Conservation (phyloP, 2,113 vertebrate species). For the Spea bombifrons region DNA sequence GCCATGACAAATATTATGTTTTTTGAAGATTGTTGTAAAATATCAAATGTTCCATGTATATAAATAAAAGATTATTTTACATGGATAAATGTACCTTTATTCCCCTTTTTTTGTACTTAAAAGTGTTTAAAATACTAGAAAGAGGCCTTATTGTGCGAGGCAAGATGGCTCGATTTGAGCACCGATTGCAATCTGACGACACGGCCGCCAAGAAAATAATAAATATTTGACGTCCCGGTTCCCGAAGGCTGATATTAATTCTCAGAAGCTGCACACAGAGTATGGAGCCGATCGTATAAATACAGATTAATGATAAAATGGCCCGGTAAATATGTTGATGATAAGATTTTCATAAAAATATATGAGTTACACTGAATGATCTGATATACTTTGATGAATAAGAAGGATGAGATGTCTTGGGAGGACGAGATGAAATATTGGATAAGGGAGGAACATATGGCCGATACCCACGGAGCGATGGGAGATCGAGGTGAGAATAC, state of each 20-base stretch:
- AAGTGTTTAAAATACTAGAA: no score
- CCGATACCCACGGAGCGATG: not conserved
- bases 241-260: slow-evolving; percentile 41
- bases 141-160: not conserved
- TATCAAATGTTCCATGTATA: no score
- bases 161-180: not conserved
- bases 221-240: not conserved
- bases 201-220: not conserved
- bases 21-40: no score
- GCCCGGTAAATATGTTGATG: slow-evolving; percentile 39
- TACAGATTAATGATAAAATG: slow-evolving; percentile 46
- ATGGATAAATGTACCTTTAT: no score
- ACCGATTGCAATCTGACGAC: not conserved
- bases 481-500: not conserved
- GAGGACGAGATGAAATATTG: not conserved
- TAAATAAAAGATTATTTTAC: no score
- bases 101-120: no score
- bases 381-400: slow-evolving; percentile 9
- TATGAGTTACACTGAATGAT: slow-evolving; percentile 21
- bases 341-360: slow-evolving; percentile 36
- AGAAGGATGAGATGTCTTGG: not conserved
- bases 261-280: not conserved
- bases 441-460: not conserved
- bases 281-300: slow-evolving; percentile 24
- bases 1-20: no score